Base-by-base conservation (phyloP, 2,113 vertebrate species). In the Ascaphus truei region DNA sequence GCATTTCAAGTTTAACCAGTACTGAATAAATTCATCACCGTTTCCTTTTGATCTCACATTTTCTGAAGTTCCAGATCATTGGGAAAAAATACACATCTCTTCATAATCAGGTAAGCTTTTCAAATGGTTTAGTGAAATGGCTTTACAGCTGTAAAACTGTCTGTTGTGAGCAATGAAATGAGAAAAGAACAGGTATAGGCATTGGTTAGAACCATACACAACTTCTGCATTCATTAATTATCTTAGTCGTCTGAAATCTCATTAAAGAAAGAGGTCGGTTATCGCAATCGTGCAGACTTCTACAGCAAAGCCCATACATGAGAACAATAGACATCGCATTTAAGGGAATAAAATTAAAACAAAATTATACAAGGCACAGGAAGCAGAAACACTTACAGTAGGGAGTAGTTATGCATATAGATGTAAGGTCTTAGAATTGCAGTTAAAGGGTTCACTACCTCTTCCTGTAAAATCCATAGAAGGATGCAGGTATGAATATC, bases 291-390 rank as follows among this genome's bases (percentile, higher is more conserved):
- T 3, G 62, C 74, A 81, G 84, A 80, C 84, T 83, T 83, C 85
- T 83, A 84, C 86, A 86, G 87, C 77, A 81, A 73, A 83, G n/a
- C n/a, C n/a, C n/a, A n/a, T 90, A 78, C 86, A 86, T 74, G 77
- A 86, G 80, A 86, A 87, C 85, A 90, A 82, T 85, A 88, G 86
- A 90, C 86, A 81, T 86, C 88, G 81, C 89, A 89, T 88, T 88
- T 89, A 89, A 86, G n/a, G 4, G 10, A n/a, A 34, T 31, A 77
- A 79, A 83, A n/a, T n/a, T n/a, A n/a, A n/a, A n/a, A n/a, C n/a
- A 76, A 85, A 86, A 84, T 81, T 83, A 79, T 77, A 89, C 85
- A 91, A 92, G 88, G 89, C 88, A 92, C 87, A 84, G 84, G 87
- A 88, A 89, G 89, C 88, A 84, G 84, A 88, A 84, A 86, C 82